Base-by-base conservation (phyloP, 2,888 invertebrate genomes). In the Torymus auratus region DNA sequence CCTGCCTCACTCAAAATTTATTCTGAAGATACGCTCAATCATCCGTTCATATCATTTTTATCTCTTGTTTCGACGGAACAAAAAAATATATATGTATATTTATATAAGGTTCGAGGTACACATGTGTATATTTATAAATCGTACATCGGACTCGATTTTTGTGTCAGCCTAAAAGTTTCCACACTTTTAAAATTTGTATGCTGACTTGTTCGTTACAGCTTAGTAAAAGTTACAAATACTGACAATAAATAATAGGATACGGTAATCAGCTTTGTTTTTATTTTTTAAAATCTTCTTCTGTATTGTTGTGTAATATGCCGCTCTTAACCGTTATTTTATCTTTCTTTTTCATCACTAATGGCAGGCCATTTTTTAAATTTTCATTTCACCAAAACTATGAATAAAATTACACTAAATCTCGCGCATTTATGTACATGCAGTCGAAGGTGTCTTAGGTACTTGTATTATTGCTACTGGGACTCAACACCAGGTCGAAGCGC, bases 221-320 rank as follows among this genome's bases (percentile, higher is more conserved):
- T 60, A 73, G 78, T 78, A 81, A 83, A 82, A 68, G 69, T 77
- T 82, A 81, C 65, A 84, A 84, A 84, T 83, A 84, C 69, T 68
- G 62, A 69, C 56, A 82, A 83, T 80, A 82, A 81, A 84, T 78
- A 84, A 82, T 60, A 77, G 41, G 61, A 15, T 74, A 61, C 61
- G 60, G 12, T 77, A 69, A 53, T 73, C 58, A 67, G 50, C 56
- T 68, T 73, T 61, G 4, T 69, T 69, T 58, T 56, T 15, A 2
- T 53, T 15, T 0, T 58, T 58, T 14, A 7, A 64, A 50, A 28
- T 20, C 12, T 60, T 55, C 15, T 12, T 69, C 17, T 76, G 13
- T 73, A 58, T 20, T 60, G 20, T 53, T 50, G 15, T n/a, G 13
- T 7, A 60, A 58, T 53, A 28, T 56, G 58, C 53, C n/a, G 0